These are phyloP conservation scores for Lobophora halterata DNA, from an alignment of 2,888 invertebrate species.

Conservation along the genomic window DNA sequence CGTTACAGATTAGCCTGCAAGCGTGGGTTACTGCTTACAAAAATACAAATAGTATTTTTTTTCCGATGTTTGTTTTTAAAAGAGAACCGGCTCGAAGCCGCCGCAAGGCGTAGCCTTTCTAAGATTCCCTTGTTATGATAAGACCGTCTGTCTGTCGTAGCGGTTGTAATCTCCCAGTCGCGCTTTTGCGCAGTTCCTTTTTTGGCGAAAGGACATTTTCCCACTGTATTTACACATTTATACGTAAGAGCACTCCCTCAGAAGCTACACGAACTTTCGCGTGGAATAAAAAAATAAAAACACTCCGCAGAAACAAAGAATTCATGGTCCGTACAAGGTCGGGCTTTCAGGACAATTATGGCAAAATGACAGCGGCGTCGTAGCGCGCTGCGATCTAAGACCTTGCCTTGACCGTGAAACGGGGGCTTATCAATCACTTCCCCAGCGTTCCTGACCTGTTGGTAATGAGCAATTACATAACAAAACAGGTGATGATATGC, in stretches of 20 bases:
- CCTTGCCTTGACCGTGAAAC: constrained; percentile 73
- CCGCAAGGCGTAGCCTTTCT: constrained; percentile 14
- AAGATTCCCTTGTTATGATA: constrained; percentile 18
- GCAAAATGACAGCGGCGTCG: constrained; percentile 47
- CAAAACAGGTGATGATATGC: constrained; percentile 26
- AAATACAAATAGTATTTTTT: not conserved
- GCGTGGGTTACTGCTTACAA: no score
- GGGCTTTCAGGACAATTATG: constrained; percentile 58
- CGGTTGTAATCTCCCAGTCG: constrained; percentile 17
- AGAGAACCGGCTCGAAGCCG: constrained; percentile 12
- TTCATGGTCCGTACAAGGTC: constrained; percentile 50
- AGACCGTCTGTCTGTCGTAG: constrained; percentile 25
- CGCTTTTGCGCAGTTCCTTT: constrained; percentile 25
- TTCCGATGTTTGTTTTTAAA: not conserved
- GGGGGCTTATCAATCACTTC: constrained; percentile 31
- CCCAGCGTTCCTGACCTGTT: constrained; percentile 31
- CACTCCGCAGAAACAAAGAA: constrained; percentile 50
- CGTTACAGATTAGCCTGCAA: no score
- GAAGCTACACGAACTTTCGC: constrained; percentile 9
- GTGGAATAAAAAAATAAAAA: constrained; percentile 29
- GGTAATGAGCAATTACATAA: constrained; percentile 26
- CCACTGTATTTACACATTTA: constrained; percentile 6
- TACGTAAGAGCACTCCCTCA: not conserved
- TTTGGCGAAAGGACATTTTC: constrained; percentile 9
- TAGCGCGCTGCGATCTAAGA: constrained; percentile 34